phyloP scores from a whole-genome alignment of 2,797 vertebrate genomes.

The Falco novaeseelandiae region DNA sequence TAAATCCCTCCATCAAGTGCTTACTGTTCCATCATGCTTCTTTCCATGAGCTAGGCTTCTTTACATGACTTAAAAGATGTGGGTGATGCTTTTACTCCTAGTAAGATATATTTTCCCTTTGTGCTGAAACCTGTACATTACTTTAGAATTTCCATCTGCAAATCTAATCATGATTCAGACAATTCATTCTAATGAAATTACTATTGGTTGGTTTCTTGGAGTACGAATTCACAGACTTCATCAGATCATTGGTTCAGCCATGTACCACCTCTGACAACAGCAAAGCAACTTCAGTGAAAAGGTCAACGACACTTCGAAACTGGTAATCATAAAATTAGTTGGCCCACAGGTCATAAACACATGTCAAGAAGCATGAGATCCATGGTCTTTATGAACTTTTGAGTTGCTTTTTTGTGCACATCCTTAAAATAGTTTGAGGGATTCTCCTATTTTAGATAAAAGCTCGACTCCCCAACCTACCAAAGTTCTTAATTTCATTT shows the following conservation, averaged over 20 bases:
- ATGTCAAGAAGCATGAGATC: neutral
- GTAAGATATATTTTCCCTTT: neutral
- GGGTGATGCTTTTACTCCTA: neutral
- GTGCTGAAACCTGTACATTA: neutral
- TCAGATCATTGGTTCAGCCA: neutral
- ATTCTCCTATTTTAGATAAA: neutral
- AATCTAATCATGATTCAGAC: neutral
- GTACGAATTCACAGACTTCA: neutral
- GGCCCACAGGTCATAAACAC: neutral
- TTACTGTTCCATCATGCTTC: neutral
- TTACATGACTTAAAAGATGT: neutral
- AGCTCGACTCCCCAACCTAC: neutral
- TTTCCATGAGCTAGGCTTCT: neutral
- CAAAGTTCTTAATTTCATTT: neutral
- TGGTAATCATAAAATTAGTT: neutral
- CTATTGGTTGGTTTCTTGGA: neutral
- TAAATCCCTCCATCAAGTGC: neutral
- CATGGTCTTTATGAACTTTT: neutral
- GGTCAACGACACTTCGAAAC: neutral
- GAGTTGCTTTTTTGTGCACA: neutral
- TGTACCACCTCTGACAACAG: neutral
- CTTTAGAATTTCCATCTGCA: neutral
- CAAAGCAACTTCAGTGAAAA: neutral
- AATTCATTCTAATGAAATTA: neutral
- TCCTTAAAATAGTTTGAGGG: neutral